Percentiles rank a stretch among this genome's conserved stretches.
Conservation (phyloP, 1,140 invertebrate genomes). For the Andrena cerasifolii region DNA sequence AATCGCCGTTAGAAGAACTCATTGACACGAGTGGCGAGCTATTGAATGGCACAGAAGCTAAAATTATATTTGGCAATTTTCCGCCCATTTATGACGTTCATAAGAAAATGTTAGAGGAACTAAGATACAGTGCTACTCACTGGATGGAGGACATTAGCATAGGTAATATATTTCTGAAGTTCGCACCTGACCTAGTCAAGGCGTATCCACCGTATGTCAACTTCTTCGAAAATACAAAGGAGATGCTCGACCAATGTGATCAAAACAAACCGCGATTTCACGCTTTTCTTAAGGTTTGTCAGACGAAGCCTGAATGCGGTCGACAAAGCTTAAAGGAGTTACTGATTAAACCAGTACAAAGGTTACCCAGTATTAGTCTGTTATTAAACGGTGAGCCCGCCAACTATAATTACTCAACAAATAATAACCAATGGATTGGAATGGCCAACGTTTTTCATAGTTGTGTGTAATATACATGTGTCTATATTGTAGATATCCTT, state of each 20-base stretch:
- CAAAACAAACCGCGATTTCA: slow-evolving; percentile 96
- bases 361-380: slow-evolving; percentile 96
- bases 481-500: slow-evolving; percentile 89
- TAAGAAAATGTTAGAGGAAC: slow-evolving; percentile 91
- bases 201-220: slow-evolving; percentile 99
- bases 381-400: slow-evolving; percentile 91
- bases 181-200: slow-evolving; percentile 91
- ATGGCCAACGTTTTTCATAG: not conserved
- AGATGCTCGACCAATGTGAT: slow-evolving; percentile 95
- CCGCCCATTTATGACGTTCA: slow-evolving; percentile 97
- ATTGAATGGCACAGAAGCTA: slow-evolving; percentile 95
- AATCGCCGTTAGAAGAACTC: slow-evolving; percentile 93
- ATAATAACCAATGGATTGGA: too few relatives aligned
- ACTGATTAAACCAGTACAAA: slow-evolving; percentile 97
- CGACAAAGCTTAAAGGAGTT: slow-evolving; percentile 96
- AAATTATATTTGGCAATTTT: slow-evolving; percentile 98
- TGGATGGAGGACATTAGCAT: slow-evolving; percentile 94
- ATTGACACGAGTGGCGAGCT: slow-evolving; percentile 89
- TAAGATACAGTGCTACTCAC: slow-evolving; percentile 86
- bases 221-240: slow-evolving; percentile 98
- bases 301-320: slow-evolving; percentile 96
- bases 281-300: slow-evolving; percentile 98
- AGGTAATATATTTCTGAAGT: slow-evolving; percentile 93
- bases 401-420: slow-evolving; percentile 17
- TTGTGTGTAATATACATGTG: not conserved